These are phyloP conservation scores for Cryptoprocta ferox DNA, from an alignment of 2,797 vertebrate genomes.

Conservation along the genomic window DNA sequence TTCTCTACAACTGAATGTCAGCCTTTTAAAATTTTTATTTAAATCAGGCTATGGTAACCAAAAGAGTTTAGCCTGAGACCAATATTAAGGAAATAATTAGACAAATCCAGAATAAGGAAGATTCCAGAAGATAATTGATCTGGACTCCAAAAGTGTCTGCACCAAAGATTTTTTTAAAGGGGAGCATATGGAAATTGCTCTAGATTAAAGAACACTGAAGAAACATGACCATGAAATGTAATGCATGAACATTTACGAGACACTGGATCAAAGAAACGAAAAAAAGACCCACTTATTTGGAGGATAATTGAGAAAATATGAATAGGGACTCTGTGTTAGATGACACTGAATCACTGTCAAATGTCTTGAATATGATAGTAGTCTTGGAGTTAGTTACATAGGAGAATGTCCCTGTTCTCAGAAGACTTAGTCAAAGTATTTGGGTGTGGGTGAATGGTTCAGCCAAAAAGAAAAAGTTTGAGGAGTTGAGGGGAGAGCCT, in stretches of 20 bases:
- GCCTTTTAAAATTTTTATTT: not conserved
- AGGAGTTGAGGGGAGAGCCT: not conserved
- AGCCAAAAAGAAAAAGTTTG: not conserved
- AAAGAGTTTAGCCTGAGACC: conserved; percentile 29
- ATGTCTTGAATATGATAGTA: not conserved
- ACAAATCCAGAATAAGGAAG: conserved; percentile 42
- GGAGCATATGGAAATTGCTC: not conserved
- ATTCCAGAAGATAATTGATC: not conserved
- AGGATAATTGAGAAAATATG: not conserved
- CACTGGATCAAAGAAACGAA: not conserved
- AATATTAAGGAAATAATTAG: not conserved
- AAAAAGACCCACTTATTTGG: not conserved
- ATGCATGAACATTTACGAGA: not conserved
- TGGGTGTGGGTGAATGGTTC: not conserved
- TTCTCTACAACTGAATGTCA: conserved; percentile 37
- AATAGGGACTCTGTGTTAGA: not conserved
- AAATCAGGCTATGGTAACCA: not conserved
- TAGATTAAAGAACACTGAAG: conserved; percentile 6
- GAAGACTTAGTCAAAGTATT: conserved; percentile 1
- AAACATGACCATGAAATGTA: conserved; percentile 4
- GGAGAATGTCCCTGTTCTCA: not conserved
- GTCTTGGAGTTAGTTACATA: conserved; percentile 14
- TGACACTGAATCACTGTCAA: not conserved
- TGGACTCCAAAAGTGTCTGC: conserved; percentile 22
- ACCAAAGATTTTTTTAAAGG: not conserved